Base-by-base conservation (phyloP, 2,888 invertebrate genomes). In the Phalera bucephala region DNA sequence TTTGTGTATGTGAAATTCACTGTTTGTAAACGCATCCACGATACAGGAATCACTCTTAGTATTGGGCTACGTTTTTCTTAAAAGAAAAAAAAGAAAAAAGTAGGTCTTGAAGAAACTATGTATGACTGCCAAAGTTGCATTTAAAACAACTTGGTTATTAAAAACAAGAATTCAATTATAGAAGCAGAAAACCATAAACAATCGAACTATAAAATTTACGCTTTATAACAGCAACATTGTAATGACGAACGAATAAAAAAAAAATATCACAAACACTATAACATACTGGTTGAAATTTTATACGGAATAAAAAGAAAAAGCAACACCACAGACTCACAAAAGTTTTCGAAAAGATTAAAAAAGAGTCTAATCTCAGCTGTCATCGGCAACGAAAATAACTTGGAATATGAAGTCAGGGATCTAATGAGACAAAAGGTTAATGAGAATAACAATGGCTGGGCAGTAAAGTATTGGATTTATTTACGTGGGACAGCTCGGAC, bases 401-500 rank as follows among this genome's bases (percentile, higher is more conserved):
- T 72, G 64, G 78, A 78, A 85, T 85, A 81, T 85, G 82, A 83
- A 82, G 75, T 53, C 66, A 58, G 59, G 52, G 72, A 61, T 75
- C 81, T 88, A 89, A 89, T 89, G 88, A 87, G 85, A 88, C 88
- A 88, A 87, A 88, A 77, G 78, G 81, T 85, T 88, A 88, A 89
- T 86, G 88, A 87, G 83, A 60, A 78, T 74, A 84, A 88, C 88
- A 89, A 89, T 88, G 78, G 83, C 49, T 58, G 66, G 58, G 69
- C 76, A 76, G 72, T 88, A 87, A 88, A 88, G 75, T 86, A 81
- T 81, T 75, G 84, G 81, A 82, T 89, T 88, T 89, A 89, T 88
- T 75, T 72, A 78, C 78, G 69, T 66, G 71, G 70, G 82, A 77
- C 82, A 65, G 78, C 59, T 55, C 52, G 61, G 62, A 52, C 69